phyloP scores from a whole-genome alignment of 2,888 invertebrate genomes.

The Agrotis clavis region DNA sequence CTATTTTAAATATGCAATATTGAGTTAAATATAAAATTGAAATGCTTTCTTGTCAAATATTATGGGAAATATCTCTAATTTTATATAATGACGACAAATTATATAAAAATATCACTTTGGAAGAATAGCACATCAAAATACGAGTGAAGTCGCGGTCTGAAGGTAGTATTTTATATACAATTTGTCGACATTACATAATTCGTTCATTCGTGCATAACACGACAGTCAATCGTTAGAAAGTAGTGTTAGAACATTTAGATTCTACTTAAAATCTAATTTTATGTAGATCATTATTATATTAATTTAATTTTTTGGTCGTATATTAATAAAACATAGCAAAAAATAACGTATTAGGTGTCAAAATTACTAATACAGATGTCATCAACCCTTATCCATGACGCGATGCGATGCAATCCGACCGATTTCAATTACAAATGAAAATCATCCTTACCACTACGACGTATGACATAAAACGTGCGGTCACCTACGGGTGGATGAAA shows the following conservation, averaged over 20 bases:
- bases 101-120: background rate
- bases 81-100: slow-evolving; percentile 18
- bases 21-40: slow-evolving; percentile 24
- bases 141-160: too few relatives aligned
- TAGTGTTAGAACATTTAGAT: slow-evolving; percentile 46
- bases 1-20: slow-evolving; percentile 23
- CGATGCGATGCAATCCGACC: too few relatives aligned
- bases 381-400: too few relatives aligned
- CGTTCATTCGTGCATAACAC: slow-evolving; percentile 13
- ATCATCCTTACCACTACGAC: too few relatives aligned
- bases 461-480: too few relatives aligned
- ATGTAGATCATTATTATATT: slow-evolving; percentile 30
- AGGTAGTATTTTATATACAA: background rate
- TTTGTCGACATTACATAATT: slow-evolving; percentile 13
- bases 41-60: slow-evolving; percentile 49
- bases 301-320: slow-evolving; percentile 12
- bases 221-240: slow-evolving; percentile 15
- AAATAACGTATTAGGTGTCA: background rate
- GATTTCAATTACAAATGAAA: too few relatives aligned
- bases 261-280: slow-evolving; percentile 47
- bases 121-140: too few relatives aligned
- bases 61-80: slow-evolving; percentile 42
- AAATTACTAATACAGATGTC: background rate
- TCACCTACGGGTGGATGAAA: too few relatives aligned
- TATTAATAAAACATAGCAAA: slow-evolving; percentile 1